Conservation (phyloP, 2,888 invertebrate genomes). For the Buathra laborator region DNA sequence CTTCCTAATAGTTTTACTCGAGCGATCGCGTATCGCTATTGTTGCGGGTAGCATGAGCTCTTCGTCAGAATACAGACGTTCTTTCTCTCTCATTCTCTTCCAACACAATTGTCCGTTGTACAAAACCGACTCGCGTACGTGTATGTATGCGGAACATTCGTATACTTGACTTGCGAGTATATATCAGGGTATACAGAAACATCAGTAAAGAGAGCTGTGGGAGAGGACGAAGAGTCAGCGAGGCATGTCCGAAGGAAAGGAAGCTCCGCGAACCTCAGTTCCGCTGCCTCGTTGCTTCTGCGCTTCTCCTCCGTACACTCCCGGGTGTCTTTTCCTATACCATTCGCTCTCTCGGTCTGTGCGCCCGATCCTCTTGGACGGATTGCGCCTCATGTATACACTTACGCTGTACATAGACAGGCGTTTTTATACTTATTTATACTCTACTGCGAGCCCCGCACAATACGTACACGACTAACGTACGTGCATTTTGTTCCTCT, state of each 20-base stretch:
- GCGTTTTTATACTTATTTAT: too few relatives aligned
- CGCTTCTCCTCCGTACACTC: conserved; percentile 46
- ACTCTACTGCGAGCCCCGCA: too few relatives aligned
- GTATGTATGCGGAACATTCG: conserved; percentile 35
- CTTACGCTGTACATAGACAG: neutral
- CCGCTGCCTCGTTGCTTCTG: conserved; percentile 83
- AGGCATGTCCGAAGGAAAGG: conserved; percentile 84
- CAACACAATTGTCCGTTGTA: neutral
- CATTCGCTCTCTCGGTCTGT: conserved; percentile 32
- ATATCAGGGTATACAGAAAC: conserved; percentile 50
- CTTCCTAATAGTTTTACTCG: conserved; percentile 76
- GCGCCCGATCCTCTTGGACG: conserved; percentile 47
- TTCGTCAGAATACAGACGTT: neutral
- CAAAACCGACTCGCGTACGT: neutral
- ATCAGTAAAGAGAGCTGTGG: conserved; percentile 78
- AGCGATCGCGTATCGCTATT: conserved; percentile 79
- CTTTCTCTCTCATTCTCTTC: neutral
- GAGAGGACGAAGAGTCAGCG: conserved; percentile 83
- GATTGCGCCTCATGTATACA: conserved; percentile 27
- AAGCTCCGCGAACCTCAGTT: conserved; percentile 85
- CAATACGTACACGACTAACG: too few relatives aligned
- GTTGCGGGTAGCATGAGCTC: conserved; percentile 71
- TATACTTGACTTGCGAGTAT: conserved; percentile 14
- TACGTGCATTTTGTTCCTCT: conserved; percentile 26
- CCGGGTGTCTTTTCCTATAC: conserved; percentile 63